A percentile compares a stretch with the other conserved stretches of the same genome.
phyloP scores from a whole-genome alignment of 1,140 invertebrate genomes.

The Drosophila mauritiana region DNA sequence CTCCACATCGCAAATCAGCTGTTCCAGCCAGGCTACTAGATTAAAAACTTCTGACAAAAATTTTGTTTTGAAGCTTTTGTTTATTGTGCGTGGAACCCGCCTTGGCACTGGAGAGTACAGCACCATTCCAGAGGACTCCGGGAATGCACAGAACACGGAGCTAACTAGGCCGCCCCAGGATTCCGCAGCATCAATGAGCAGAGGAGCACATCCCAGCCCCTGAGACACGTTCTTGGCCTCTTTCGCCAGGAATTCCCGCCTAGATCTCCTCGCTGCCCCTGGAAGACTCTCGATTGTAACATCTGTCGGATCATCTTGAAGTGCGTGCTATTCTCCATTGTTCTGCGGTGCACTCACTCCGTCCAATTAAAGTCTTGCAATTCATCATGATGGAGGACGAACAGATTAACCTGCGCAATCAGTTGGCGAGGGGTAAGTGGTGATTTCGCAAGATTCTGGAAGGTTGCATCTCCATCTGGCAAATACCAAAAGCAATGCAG shows the following conservation, averaged over 20 bases:
- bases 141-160: conserved; percentile 15
- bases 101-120: neutral
- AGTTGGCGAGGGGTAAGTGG: conserved; percentile 49
- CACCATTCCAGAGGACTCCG: neutral
- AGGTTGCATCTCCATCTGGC: neutral
- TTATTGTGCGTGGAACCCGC: conserved; percentile 4
- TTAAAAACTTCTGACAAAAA: conserved; percentile 35
- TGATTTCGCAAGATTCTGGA: conserved; percentile 5
- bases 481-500: neutral
- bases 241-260: conserved; percentile 18
- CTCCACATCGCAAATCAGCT: conserved; percentile 23
- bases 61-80: conserved; percentile 39
- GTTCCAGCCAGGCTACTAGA: conserved; percentile 31
- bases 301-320: neutral
- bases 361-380: conserved; percentile 11
- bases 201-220: conserved; percentile 21
- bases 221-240: conserved; percentile 33
- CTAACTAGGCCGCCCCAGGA: conserved; percentile 16
- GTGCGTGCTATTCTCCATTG: conserved; percentile 23
- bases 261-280: conserved; percentile 3
- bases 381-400: conserved; percentile 50
- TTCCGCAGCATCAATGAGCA: conserved; percentile 32
- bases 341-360: conserved; percentile 18
- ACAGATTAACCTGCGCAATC: conserved; percentile 39
- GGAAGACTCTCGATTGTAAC: conserved; percentile 4